Evolutionary conservation across 1,140 invertebrate species (phyloP).

Genomic region (Gryon sp.): DNA sequence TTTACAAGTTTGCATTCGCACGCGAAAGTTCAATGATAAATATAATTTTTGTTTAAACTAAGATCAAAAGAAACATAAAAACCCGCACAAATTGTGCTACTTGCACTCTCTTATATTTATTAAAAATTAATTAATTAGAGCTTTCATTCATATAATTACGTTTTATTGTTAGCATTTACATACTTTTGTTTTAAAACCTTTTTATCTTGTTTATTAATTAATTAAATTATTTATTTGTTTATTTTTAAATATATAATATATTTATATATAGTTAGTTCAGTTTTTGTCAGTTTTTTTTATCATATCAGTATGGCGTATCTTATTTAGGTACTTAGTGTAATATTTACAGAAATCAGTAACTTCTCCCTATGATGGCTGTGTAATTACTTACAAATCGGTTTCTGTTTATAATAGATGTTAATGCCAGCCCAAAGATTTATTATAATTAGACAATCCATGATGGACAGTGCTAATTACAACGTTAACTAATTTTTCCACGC

Average conservation of each 20-base stretch:
- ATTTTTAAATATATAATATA: constrained; percentile 7
- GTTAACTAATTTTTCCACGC: not conserved
- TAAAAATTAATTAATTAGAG: constrained; percentile 20
- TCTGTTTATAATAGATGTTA: constrained; percentile 20
- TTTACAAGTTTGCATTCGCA: constrained; percentile 23
- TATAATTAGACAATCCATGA: constrained; percentile 27
- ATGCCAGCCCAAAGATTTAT: constrained; percentile 21
- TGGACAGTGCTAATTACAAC: not conserved
- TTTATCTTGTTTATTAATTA: not conserved
- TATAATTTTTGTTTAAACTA: too few species aligned
- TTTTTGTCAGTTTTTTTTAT: constrained; percentile 22
- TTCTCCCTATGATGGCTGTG: constrained; percentile 25
- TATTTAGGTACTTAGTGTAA: constrained; percentile 62
- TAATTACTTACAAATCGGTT: constrained; percentile 25
- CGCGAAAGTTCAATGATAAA: not conserved
- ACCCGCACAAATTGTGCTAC: constrained; percentile 8
- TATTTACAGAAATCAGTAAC: constrained; percentile 56
- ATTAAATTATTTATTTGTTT: constrained; percentile 7
- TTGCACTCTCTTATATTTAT: constrained; percentile 24
- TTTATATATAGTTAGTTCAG: constrained; percentile 26
- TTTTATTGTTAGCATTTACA: constrained; percentile 5
- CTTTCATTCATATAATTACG: constrained; percentile 24
- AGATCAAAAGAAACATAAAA: constrained; percentile 12
- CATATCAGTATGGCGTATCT: constrained; percentile 30
- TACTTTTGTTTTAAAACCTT: not conserved